Evolutionary conservation across 2,888 invertebrate genomes (phyloP), one percentile per base, ranked within the genome.

Genomic region (Eristalis pertinax): DNA sequence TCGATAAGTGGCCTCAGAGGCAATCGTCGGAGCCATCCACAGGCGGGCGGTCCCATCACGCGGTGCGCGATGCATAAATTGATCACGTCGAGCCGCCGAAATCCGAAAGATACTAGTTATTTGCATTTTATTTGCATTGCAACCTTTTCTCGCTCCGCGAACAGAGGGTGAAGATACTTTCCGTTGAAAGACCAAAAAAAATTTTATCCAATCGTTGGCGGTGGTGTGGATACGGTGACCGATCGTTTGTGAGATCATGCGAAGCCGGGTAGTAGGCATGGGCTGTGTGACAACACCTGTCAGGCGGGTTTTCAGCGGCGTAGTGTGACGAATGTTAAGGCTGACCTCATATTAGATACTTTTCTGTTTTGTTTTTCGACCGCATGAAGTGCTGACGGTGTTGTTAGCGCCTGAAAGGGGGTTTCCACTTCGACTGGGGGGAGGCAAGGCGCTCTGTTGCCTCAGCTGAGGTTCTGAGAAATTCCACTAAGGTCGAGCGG

Each of bases 221-320:
- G 56, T 8, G 38, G 56, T 8, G 58, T 58, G 13, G 68, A 50
- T 50, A 50, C 43, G 62, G 68, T 58, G 35, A 75, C 76, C 85
- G 76, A 85, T 85, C 79, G 63, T 15, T 43, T 85, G 72, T 85
- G 85, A 85, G 81, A 85, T 85, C 85, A 85, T 81, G 81, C 76
- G 76, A 75, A 70, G 77, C 63, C 50, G 63, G 41, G 43, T 22
- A 8, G 41, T 29, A 41, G 67, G 60, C 22, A 11, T 22, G 62
- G 24, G 50, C 8, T 67, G 41, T 67, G 13, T 62, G 65, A 70
- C 60, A 67, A 65, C 67, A 80, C 73, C 67, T 74, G 73, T 80
- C 73, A 80, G 19, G 67, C 63, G 80, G 56, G 68, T 74, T 73
- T 80, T 74, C 58, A 79, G 38, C 72, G 60, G 15, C 60, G 19